Conservation (phyloP, 2,888 invertebrate genomes). For the Oxytorus armatus region DNA sequence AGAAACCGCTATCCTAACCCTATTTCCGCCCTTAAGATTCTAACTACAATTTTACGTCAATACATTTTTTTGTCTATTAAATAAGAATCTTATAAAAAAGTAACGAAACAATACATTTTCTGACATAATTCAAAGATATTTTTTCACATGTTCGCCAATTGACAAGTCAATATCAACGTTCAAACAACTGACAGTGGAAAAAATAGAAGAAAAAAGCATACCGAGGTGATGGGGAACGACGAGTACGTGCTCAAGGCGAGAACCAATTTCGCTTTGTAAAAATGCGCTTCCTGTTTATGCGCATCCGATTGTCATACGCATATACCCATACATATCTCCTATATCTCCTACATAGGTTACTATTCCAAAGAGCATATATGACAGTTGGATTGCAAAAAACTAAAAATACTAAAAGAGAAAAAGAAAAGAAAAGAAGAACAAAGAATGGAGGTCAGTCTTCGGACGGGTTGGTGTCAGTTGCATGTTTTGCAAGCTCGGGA, state of each 20-base stretch:
- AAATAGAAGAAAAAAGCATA: constrained; percentile 10
- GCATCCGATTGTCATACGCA: constrained; percentile 3
- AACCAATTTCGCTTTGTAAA: constrained; percentile 33
- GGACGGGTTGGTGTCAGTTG: constrained; percentile 34
- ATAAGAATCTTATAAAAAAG: no score
- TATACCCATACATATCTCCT: neutral
- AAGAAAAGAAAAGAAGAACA: constrained; percentile 11
- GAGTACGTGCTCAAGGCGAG: neutral
- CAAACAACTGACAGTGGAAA: no score
- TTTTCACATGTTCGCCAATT: no score
- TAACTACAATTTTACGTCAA: no score
- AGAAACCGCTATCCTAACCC: no score
- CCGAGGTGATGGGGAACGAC: neutral
- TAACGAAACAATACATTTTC: no score
- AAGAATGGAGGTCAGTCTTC: constrained; percentile 39
- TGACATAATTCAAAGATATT: no score
- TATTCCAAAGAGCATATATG: neutral
- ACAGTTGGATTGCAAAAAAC: constrained; percentile 3
- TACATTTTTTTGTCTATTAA: no score
- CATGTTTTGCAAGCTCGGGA: constrained; percentile 30
- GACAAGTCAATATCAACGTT: no score
- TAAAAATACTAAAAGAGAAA: constrained; percentile 12
- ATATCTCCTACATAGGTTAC: neutral
- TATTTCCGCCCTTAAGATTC: no score
- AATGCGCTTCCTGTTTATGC: constrained; percentile 56